phyloP scores from a whole-genome alignment of 2,797 vertebrate species.

The Anolis apletophallus region DNA sequence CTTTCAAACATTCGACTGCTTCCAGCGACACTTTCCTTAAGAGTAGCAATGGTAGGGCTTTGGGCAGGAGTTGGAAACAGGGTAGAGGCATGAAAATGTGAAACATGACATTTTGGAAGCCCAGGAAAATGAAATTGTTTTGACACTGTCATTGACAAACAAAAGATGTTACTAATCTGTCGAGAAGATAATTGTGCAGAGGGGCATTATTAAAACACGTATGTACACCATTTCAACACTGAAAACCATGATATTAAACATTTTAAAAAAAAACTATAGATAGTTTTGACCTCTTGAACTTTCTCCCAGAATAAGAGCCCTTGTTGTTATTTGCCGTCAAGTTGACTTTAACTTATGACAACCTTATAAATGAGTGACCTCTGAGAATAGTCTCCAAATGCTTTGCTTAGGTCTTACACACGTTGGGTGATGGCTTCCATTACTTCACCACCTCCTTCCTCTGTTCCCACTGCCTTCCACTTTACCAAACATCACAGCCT shows the following conservation, averaged over 20 bases:
- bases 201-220: constrained; percentile 51
- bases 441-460: no score
- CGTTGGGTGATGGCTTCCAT: no score
- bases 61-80: constrained; percentile 19
- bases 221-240: not conserved
- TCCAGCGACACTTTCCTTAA: constrained; percentile 67
- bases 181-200: constrained; percentile 74
- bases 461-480: no score
- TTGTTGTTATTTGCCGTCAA: no score
- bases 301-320: not conserved
- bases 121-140: constrained; percentile 80
- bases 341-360: no score
- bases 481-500: no score
- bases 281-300: not conserved
- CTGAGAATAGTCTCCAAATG: no score
- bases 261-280: no score
- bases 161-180: constrained; percentile 75
- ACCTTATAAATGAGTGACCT: no score
- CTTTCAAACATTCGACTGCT: constrained; percentile 74
- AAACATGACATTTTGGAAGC: constrained; percentile 69
- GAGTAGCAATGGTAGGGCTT: constrained; percentile 51
- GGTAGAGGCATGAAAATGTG: constrained; percentile 29
- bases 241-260: not conserved
- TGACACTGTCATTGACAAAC: constrained; percentile 80
- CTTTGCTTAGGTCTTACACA: no score